Evolutionary conservation across 2,888 invertebrate species (phyloP), one percentile per base, ranked within the genome.

Genomic region (Sphaerophoria rueppellii): DNA sequence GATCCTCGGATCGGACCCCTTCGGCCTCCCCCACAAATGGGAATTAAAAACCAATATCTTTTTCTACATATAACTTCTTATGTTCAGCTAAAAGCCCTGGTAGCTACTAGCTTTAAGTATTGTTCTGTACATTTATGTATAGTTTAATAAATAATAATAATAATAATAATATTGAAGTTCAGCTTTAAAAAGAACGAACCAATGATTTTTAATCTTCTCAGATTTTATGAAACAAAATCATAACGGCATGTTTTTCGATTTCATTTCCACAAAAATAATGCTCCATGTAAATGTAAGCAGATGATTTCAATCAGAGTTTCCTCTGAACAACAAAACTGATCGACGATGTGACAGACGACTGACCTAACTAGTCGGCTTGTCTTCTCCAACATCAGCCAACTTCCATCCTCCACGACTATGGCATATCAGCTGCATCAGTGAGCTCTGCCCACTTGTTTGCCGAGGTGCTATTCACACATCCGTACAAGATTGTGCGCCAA

Each of bases 241-340:
- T 40, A 69, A 57, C 24, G 34, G 40, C 69, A 65, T 52, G 72
- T 55, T 73, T 76, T 67, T 80, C 73, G 76, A 69, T 80, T 58
- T 72, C 63, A 16, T 34, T 63, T 63, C 76, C 80, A 76, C 9
- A 11, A 40, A 40, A 40, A 43, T 73, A 63, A 80, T 69, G 69
- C 37, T 72, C 79, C 34, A 50, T 76, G 58, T 81, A 77, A 86
- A 81, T 81, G 74, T 78, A 55, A 86, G 77, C 85, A 86, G 85
- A 86, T 86, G 85, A 81, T 77, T 86, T 86, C 77, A 86, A 86
- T 86, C 81, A 86, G 81, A 78, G 81, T 77, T 61, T 71, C 74
- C 65, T 58, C 85, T 60, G 43, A 54, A 9, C 35, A 37, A 5
- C 12, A n/a, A 37, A n/a, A n/a, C 40, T 6, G 9, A 14, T 61